Conservation (phyloP, 2,113 vertebrate species). For the Microtus richardsoni region DNA sequence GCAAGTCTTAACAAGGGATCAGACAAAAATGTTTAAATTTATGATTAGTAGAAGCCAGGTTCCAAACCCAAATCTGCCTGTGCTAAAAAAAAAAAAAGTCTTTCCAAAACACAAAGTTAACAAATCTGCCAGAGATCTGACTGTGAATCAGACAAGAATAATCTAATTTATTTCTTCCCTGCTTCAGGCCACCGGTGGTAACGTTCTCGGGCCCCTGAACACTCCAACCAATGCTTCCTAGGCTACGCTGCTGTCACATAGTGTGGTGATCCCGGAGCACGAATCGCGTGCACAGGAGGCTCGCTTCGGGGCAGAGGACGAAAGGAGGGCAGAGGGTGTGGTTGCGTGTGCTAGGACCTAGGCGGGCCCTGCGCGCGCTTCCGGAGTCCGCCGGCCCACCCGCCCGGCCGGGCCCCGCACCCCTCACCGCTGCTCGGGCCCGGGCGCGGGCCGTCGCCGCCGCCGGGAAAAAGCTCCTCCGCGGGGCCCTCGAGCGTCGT, state of each 20-base stretch:
- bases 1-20: not conserved
- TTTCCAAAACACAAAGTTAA: not conserved
- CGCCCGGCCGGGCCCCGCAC: fast-evolving
- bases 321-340: slow-evolving; percentile 34
- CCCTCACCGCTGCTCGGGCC: slow-evolving; percentile 82
- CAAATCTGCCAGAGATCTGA: not conserved
- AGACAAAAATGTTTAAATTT: not conserved
- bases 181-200: not conserved
- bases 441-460: slow-evolving; percentile 66
- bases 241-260: not conserved
- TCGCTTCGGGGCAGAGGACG: slow-evolving; percentile 41
- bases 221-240: not conserved
- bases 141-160: not conserved
- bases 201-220: not conserved
- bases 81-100: not conserved
- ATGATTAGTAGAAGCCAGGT: not conserved
- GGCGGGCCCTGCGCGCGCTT: not conserved
- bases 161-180: not conserved
- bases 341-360: not conserved
- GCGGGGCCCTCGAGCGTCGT: slow-evolving; percentile 80
- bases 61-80: not conserved
- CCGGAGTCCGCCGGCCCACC: not conserved
- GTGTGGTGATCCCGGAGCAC: not conserved
- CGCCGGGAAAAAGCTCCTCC: slow-evolving; percentile 79
- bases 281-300: fast-evolving